A percentile compares a stretch with the other conserved stretches of the same genome.
phyloP scores from a whole-genome alignment of 2,797 vertebrate genomes.

The Hemitrygon akajei region DNA sequence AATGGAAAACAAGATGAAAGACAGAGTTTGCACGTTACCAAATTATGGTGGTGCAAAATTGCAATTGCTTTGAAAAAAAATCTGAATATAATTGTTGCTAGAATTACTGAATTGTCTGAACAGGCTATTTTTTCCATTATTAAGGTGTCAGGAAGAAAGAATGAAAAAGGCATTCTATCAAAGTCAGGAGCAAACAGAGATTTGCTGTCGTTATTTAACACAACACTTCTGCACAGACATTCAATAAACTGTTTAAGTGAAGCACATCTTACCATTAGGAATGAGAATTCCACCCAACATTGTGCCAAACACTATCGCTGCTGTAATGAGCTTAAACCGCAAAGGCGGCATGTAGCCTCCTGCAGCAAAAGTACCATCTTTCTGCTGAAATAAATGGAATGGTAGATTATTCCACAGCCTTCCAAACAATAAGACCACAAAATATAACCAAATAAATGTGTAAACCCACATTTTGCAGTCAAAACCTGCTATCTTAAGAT shows the following conservation, averaged over 20 bases:
- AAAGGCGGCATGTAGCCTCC: slow-evolving; percentile 95
- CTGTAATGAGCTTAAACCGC: slow-evolving; percentile 89
- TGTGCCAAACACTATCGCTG: slow-evolving; percentile 89
- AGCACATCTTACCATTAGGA: slow-evolving; percentile 76
- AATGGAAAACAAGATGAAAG: neutral
- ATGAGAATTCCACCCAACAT: slow-evolving; percentile 95
- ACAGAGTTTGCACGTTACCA: neutral
- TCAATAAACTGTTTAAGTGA: neutral
- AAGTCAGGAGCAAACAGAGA: neutral
- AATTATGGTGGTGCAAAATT: neutral
- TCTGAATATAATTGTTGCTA: neutral
- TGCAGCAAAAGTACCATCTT: slow-evolving; percentile 89
- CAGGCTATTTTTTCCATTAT: neutral
- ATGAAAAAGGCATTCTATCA: neutral
- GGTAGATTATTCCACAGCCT: neutral
- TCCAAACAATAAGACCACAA: neutral
- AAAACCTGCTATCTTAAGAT: neutral
- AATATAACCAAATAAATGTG: neutral
- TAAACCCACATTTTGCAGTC: neutral
- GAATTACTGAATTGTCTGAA: neutral
- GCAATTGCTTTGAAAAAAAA: neutral
- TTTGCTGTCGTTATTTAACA: neutral
- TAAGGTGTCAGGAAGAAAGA: neutral
- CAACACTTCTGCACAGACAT: neutral
- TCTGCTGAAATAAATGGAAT: slow-evolving; percentile 65